Conservation (phyloP, 2,888 invertebrate species). For the Mythimna albipuncta region DNA sequence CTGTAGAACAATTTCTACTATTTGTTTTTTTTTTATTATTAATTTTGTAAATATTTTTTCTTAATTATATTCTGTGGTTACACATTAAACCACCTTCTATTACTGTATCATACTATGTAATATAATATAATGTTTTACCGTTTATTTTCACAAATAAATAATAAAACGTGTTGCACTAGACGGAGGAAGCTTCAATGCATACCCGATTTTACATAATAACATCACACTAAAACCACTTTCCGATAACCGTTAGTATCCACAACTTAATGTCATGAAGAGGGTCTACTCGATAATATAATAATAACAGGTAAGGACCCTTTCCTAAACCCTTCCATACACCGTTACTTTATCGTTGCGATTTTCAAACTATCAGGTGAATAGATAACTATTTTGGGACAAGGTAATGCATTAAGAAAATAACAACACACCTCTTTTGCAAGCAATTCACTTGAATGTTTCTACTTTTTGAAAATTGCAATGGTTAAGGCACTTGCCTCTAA, state of each 20-base stretch:
- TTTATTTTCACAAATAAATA: too few relatives aligned
- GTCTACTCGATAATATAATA: conserved; percentile 28
- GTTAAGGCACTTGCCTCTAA: too few relatives aligned
- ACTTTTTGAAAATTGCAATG: too few relatives aligned
- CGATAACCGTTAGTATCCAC: conserved; percentile 25
- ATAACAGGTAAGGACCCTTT: conserved; percentile 25
- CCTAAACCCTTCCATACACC: conserved; percentile 10
- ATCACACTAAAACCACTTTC: neutral
- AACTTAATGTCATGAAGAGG: conserved; percentile 35
- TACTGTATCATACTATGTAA: too few relatives aligned
- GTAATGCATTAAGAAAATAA: conserved; percentile 3
- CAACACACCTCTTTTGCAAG: neutral
- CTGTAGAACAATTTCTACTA: neutral
- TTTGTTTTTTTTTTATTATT: too few relatives aligned
- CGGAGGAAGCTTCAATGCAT: neutral
- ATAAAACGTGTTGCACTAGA: neutral
- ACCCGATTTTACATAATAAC: conserved; percentile 17
- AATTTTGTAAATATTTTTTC: too few relatives aligned
- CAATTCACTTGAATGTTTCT: too few relatives aligned
- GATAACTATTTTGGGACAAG: neutral
- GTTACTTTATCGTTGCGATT: conserved; percentile 19
- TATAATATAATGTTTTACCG: too few relatives aligned
- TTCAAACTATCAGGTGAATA: conserved; percentile 26
- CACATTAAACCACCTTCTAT: too few relatives aligned
- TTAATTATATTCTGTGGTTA: too few relatives aligned